These are phyloP conservation scores for Cantharis rufa DNA, from an alignment of 2,888 invertebrate species.

Conservation along the genomic window DNA sequence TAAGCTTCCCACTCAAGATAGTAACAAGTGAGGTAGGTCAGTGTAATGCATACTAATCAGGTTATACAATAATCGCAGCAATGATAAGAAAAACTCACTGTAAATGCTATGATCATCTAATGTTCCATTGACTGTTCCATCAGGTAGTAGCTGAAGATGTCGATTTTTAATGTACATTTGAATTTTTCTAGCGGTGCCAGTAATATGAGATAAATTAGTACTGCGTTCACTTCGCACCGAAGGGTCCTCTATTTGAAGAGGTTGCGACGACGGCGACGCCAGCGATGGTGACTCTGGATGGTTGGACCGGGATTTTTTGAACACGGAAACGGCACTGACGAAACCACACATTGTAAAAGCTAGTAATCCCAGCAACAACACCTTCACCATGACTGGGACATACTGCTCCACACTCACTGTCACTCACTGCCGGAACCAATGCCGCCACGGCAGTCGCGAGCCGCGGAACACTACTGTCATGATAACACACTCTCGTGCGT, in stretches of 20 bases:
- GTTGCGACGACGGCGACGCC: conserved; percentile 32
- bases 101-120: conserved; percentile 78
- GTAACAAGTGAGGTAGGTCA: conserved; percentile 33
- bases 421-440: conserved; percentile 43
- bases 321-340: conserved; percentile 51
- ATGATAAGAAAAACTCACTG: conserved; percentile 67
- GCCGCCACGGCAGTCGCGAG: conserved; percentile 57
- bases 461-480: conserved; percentile 46
- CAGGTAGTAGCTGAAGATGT: conserved; percentile 79
- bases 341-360: conserved; percentile 55
- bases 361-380: conserved; percentile 56
- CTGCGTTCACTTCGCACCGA: conserved; percentile 73
- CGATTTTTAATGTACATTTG: conserved; percentile 84
- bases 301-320: conserved; percentile 39
- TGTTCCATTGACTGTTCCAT: conserved; percentile 85
- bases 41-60: conserved; percentile 22
- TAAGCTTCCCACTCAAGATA: conserved; percentile 15
- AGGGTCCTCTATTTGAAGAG: conserved; percentile 36
- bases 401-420: conserved; percentile 50
- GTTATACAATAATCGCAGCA: conserved; percentile 9
- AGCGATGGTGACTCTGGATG: conserved; percentile 38
- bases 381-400: conserved; percentile 59
- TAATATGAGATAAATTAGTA: conserved; percentile 79
- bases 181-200: conserved; percentile 78
- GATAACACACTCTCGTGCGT: conserved; percentile 42